A percentile compares a stretch with the other conserved stretches of the same genome.
Evolutionary conservation across 2,113 vertebrate species (phyloP).

Genomic region (Greenwoodochromis staneri): DNA sequence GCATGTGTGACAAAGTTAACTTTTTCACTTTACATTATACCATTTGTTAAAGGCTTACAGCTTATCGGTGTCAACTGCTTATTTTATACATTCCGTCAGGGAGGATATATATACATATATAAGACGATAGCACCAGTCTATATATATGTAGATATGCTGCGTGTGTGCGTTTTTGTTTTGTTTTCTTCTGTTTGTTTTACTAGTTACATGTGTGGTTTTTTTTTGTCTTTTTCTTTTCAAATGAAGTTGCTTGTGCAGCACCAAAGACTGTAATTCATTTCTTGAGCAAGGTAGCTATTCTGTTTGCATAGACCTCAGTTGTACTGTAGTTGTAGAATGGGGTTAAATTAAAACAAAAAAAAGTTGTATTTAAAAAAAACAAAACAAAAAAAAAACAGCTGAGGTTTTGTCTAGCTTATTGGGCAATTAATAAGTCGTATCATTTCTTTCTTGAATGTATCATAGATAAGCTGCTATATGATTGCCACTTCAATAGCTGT

Average conservation of each 20-base stretch:
- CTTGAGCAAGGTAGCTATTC: slow-evolving; percentile 96
- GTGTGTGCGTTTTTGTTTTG: slow-evolving; percentile 56
- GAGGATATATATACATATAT: slow-evolving; percentile 77
- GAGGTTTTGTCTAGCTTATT: slow-evolving; percentile 94
- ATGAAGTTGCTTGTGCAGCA: slow-evolving; percentile 99
- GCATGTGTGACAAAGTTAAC: slow-evolving; percentile 94
- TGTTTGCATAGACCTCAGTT: slow-evolving; percentile 94
- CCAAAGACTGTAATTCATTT: slow-evolving; percentile 99
- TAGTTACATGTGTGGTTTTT: slow-evolving; percentile 73
- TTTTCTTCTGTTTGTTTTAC: slow-evolving; percentile 55
- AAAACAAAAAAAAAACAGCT: slow-evolving; percentile 54
- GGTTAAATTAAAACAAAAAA: slow-evolving; percentile 75
- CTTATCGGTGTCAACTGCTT: slow-evolving; percentile 91
- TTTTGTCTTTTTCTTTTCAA: slow-evolving; percentile 67
- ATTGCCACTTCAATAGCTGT: slow-evolving; percentile 99
- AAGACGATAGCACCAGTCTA: slow-evolving; percentile 39
- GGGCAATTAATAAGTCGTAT: slow-evolving; percentile 97
- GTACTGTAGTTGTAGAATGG: slow-evolving; percentile 88
- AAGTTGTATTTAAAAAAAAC: slow-evolving; percentile 76
- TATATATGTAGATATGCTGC: slow-evolving; percentile 73
- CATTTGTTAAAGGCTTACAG: slow-evolving; percentile 86
- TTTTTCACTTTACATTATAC: slow-evolving; percentile 83
- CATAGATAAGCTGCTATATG: slow-evolving; percentile 99
- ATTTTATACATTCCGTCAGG: slow-evolving; percentile 99
- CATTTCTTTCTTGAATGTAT: slow-evolving; percentile 99